Evolutionary conservation across 1,140 invertebrate genomes (phyloP).

Genomic region (Bombus waltoni): DNA sequence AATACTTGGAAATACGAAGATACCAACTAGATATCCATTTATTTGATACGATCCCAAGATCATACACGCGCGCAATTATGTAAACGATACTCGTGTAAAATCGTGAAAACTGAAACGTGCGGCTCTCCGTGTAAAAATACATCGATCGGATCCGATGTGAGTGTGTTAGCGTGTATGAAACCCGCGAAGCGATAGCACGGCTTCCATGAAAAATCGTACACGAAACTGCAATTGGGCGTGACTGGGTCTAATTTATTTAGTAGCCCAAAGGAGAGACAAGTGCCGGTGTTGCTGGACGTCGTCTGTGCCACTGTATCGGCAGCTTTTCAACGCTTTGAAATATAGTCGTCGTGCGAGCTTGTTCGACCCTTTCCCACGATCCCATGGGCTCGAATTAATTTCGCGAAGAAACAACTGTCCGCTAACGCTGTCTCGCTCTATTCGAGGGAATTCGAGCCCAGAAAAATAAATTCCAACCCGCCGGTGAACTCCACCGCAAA

Average conservation of each 20-base stretch:
- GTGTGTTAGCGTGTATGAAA: background rate
- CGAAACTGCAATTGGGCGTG: constrained; percentile 63
- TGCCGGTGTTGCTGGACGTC: constrained; percentile 14
- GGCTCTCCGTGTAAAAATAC: background rate
- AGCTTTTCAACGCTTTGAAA: constrained; percentile 70
- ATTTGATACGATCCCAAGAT: background rate
- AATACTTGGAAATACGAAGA: constrained; percentile 30
- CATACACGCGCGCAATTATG: background rate
- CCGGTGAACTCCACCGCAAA: background rate
- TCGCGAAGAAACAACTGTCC: constrained; percentile 56
- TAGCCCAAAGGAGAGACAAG: constrained; percentile 55
- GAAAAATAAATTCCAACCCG: constrained; percentile 18
- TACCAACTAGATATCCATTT: constrained; percentile 1
- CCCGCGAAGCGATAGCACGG: background rate
- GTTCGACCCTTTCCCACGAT: constrained; percentile 22
- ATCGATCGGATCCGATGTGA: background rate
- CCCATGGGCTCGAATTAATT: constrained; percentile 63
- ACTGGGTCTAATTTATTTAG: constrained; percentile 71
- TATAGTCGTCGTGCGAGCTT: constrained; percentile 50
- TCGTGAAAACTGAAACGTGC: background rate
- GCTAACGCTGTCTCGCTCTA: background rate
- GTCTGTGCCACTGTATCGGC: constrained; percentile 66
- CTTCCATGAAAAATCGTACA: constrained; percentile 32
- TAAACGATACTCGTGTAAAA: background rate
- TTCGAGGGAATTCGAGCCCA: background rate